These are phyloP conservation scores for Euclidia mi DNA, from an alignment of 2,888 invertebrate species.

Conservation along the genomic window DNA sequence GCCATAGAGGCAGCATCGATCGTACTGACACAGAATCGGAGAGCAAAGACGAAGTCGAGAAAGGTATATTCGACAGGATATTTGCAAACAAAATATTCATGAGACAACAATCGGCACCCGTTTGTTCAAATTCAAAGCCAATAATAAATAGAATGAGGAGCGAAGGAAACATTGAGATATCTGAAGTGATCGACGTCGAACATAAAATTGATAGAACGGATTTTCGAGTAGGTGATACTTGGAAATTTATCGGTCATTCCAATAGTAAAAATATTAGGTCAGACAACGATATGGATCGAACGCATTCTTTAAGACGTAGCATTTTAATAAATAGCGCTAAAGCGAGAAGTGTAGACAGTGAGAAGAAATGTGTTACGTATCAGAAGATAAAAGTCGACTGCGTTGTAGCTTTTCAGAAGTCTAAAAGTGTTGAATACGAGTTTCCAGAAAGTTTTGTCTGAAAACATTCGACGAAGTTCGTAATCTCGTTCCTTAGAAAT, in stretches of 20 bases:
- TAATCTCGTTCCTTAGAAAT: not conserved
- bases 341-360: conserved; percentile 79
- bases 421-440: conserved; percentile 80
- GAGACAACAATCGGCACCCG: conserved; percentile 83
- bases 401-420: conserved; percentile 82
- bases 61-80: conserved; percentile 76
- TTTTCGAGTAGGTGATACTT: conserved; percentile 55
- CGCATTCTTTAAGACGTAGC: conserved; percentile 85
- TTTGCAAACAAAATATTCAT: conserved; percentile 76
- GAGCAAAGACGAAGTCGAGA: conserved; percentile 68
- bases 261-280: conserved; percentile 73
- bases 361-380: conserved; percentile 75
- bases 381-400: conserved; percentile 83
- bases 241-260: conserved; percentile 78
- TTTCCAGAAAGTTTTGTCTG: conserved; percentile 86
- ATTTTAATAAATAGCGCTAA: conserved; percentile 86
- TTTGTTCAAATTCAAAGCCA: conserved; percentile 72
- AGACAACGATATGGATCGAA: conserved; percentile 73
- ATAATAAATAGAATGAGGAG: conserved; percentile 79
- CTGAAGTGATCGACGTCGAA: conserved; percentile 59
- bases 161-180: conserved; percentile 77
- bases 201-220: conserved; percentile 55
- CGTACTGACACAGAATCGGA: conserved; percentile 77
- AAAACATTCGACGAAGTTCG: conserved; percentile 42
- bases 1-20: conserved; percentile 82